These are phyloP conservation scores for Anthrax anthrax DNA, from an alignment of 2,888 invertebrate species.

Conservation along the genomic window DNA sequence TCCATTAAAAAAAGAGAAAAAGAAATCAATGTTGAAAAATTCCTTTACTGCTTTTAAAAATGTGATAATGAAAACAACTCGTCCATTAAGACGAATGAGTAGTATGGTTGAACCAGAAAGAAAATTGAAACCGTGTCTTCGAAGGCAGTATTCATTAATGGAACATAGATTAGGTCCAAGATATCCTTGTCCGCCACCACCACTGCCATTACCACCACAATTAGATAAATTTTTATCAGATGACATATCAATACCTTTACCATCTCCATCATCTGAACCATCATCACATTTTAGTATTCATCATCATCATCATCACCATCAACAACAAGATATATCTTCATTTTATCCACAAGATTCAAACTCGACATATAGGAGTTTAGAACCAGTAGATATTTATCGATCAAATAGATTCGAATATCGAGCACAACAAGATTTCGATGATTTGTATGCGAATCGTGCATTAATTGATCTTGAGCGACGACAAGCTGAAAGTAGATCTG, in stretches of 20 bases:
- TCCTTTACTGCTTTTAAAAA: conserved; percentile 31
- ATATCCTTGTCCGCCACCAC: conserved; percentile 15
- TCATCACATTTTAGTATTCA: no score
- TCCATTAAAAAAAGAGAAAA: conserved; percentile 27
- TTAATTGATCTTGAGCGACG: conserved; percentile 31
- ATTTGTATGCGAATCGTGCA: conserved; percentile 33
- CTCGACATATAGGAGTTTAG: conserved; percentile 31
- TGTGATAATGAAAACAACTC: conserved; percentile 30
- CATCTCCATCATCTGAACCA: conserved; percentile 15
- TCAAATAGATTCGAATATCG: conserved; percentile 12
- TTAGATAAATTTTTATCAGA: no score
- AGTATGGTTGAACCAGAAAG: conserved; percentile 32
- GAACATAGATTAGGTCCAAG: conserved; percentile 23
- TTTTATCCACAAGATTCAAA: conserved; percentile 22
- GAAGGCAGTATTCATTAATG: conserved; percentile 33
- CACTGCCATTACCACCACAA: conserved; percentile 16
- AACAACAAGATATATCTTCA: conserved; percentile 3
- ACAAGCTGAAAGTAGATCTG: conserved; percentile 21
- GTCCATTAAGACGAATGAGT: conserved; percentile 31
- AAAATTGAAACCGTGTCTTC: conserved; percentile 22
- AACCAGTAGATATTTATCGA: conserved; percentile 30
- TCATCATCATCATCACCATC: no score
- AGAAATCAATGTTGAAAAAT: conserved; percentile 32
- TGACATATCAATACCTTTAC: no score
- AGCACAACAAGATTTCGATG: conserved; percentile 21